Evolutionary conservation across 2,888 invertebrate genomes (phyloP).

Genomic region (Prosapia bicincta): DNA sequence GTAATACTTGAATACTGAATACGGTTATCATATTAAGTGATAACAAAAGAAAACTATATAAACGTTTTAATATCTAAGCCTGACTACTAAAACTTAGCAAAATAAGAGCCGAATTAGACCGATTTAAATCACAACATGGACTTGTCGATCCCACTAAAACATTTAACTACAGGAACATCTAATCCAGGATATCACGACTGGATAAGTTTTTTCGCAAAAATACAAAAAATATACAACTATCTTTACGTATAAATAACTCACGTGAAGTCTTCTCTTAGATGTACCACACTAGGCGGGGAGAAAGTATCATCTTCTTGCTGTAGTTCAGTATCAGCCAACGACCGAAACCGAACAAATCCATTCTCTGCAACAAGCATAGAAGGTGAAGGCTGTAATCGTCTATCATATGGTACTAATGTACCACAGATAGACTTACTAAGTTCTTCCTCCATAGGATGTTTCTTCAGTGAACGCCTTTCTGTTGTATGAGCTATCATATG

Average conservation of each 20-base stretch:
- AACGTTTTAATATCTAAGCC: neutral
- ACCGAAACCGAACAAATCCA: slow-evolving; percentile 81
- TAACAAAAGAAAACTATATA: neutral
- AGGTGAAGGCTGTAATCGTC: slow-evolving; percentile 40
- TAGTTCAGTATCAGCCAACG: slow-evolving; percentile 53
- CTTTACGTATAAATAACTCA: slow-evolving; percentile 27
- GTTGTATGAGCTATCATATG: slow-evolving; percentile 34
- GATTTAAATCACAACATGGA: neutral
- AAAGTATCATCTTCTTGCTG: slow-evolving; percentile 36
- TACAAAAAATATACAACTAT: slow-evolving; percentile 24
- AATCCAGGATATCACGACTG: slow-evolving; percentile 29
- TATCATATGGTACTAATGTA: slow-evolving; percentile 30
- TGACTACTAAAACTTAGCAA: slow-evolving; percentile 2
- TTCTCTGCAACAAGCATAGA: slow-evolving; percentile 88
- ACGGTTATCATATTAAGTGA: neutral
- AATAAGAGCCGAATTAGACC: slow-evolving; percentile 2
- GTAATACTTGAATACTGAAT: neutral
- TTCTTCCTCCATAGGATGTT: slow-evolving; percentile 52
- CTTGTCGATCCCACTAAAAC: slow-evolving; percentile 34
- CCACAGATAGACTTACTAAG: slow-evolving; percentile 46
- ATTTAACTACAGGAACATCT: slow-evolving; percentile 39
- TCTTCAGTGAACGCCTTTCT: slow-evolving; percentile 45
- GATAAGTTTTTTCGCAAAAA: slow-evolving; percentile 26
- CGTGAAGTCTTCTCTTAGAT: slow-evolving; percentile 37
- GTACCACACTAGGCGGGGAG: slow-evolving; percentile 36